Conservation (phyloP, 2,797 vertebrate species). For the Anisognathus igniventris region DNA sequence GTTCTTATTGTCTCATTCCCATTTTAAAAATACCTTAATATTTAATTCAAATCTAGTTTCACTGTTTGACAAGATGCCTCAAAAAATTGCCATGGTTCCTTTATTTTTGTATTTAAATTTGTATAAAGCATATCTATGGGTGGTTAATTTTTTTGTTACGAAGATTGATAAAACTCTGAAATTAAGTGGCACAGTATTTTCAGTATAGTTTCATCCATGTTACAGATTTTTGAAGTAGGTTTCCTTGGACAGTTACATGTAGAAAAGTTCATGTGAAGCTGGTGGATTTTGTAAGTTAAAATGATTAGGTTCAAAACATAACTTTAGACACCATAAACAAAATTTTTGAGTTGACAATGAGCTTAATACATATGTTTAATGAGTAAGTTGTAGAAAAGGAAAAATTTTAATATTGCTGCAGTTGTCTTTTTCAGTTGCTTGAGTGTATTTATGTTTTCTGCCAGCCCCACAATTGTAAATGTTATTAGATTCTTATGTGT, state of each 20-base stretch:
- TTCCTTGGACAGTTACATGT: neutral
- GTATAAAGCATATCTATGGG: neutral
- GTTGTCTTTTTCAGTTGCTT: neutral
- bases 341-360: neutral
- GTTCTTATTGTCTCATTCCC: neutral
- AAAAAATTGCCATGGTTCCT: neutral
- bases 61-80: neutral
- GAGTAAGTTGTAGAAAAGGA: neutral
- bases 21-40: neutral
- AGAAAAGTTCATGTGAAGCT: neutral
- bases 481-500: neutral
- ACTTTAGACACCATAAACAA: neutral
- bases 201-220: neutral
- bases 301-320: neutral
- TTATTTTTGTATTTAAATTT: neutral
- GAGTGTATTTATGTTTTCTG: neutral
- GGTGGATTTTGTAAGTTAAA: neutral
- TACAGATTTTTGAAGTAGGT: neutral
- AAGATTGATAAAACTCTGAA: neutral
- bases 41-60: neutral
- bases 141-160: neutral
- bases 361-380: neutral
- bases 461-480: neutral
- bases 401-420: neutral
- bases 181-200: neutral